phyloP scores from a whole-genome alignment of 2,797 vertebrate genomes.

The Borostomias antarcticus region DNA sequence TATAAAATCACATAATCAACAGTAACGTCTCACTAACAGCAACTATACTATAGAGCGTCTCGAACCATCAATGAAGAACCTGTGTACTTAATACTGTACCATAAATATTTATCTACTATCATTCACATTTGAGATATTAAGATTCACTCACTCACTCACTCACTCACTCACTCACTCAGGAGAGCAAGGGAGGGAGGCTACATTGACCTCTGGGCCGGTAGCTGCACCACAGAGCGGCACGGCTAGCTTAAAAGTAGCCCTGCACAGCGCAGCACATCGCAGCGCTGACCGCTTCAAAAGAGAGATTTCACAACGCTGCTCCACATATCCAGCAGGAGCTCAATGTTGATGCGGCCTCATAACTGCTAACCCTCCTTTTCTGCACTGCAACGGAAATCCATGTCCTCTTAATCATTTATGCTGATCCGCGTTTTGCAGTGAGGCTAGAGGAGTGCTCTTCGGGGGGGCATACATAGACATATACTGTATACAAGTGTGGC shows the following conservation, averaged over 20 bases:
- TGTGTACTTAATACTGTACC: too few relatives aligned
- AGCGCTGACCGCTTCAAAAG: constrained; percentile 19
- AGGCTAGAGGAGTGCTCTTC: not conserved
- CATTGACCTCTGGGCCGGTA: constrained; percentile 29
- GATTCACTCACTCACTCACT: too few relatives aligned
- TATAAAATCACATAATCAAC: not conserved
- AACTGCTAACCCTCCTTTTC: not conserved
- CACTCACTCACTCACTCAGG: too few relatives aligned
- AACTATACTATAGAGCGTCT: not conserved
- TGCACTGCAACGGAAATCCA: constrained; percentile 16
- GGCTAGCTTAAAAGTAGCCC: too few relatives aligned
- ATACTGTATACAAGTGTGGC: not conserved
- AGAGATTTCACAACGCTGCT: constrained; percentile 22
- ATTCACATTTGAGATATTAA: too few relatives aligned
- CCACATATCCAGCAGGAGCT: not conserved
- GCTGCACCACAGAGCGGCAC: too few relatives aligned
- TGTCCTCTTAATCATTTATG: constrained; percentile 14
- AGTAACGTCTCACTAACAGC: not conserved
- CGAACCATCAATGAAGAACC: too few relatives aligned
- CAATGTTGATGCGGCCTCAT: constrained; percentile 4
- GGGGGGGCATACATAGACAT: not conserved
- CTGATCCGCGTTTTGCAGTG: constrained; percentile 18
- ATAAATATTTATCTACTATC: too few relatives aligned
- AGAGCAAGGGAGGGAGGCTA: constrained; percentile 1
- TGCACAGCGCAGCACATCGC: constrained; percentile 22